A percentile compares a stretch with the other conserved stretches of the same genome.
phyloP scores from a whole-genome alignment of 2,113 vertebrate species.

The Sapajus apella region DNA sequence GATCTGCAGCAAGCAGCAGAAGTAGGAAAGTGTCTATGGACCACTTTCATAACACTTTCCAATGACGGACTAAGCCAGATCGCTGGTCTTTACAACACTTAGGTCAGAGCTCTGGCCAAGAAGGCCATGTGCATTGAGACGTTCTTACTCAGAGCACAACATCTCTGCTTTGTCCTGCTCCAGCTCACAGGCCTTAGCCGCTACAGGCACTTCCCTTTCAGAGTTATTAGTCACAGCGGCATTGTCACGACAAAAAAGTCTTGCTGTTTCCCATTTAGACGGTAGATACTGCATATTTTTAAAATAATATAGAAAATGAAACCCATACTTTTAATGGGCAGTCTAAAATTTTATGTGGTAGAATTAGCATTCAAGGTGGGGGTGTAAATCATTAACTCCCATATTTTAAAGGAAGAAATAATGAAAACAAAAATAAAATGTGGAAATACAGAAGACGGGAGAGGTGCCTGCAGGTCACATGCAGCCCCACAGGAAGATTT shows the following conservation, averaged over 20 bases:
- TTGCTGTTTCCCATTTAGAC: neutral
- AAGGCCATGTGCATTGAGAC: neutral
- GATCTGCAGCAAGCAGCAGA: neutral
- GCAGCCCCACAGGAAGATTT: rapidly evolving
- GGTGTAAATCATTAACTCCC: neutral
- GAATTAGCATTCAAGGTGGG: neutral
- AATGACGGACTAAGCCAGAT: neutral
- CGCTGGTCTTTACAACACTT: neutral
- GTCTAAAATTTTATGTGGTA: neutral
- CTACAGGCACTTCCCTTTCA: neutral
- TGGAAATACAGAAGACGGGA: neutral
- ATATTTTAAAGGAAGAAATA: constrained; percentile 4
- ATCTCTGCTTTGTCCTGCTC: rapidly evolving
- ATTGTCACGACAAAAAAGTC: neutral
- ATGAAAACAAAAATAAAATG: neutral
- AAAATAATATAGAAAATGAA: constrained; percentile 5
- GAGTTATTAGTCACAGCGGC: rapidly evolving
- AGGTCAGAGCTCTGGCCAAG: neutral
- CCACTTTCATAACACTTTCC: neutral
- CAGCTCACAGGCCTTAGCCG: neutral
- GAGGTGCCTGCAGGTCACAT: rapidly evolving
- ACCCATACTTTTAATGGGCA: neutral
- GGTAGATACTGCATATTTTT: neutral
- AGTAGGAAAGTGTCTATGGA: neutral
- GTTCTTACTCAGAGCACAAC: no score